Percentiles rank a stretch among this genome's conserved stretches.
These are phyloP conservation scores for Scaptomyza hsui DNA, from an alignment of 1,140 invertebrate species.

Conservation along the genomic window DNA sequence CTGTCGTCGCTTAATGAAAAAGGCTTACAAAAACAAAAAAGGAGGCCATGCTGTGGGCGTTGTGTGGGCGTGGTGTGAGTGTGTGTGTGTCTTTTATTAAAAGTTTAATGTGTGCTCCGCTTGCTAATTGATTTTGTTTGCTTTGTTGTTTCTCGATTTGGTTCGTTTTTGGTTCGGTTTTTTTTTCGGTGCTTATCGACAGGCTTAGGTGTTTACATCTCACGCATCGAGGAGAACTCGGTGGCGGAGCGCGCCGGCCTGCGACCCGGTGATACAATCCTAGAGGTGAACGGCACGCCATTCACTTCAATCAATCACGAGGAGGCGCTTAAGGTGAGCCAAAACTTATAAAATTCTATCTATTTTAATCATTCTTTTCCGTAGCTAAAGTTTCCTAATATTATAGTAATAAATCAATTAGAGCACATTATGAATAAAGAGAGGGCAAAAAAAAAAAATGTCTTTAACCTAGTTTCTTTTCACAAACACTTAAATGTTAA, in stretches of 20 bases:
- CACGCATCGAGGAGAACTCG: slow-evolving; percentile 93
- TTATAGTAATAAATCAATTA: slow-evolving; percentile 63
- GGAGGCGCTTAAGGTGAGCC: slow-evolving; percentile 92
- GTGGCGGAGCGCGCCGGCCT: slow-evolving; percentile 93
- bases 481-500: neutral
- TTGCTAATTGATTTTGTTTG: slow-evolving; percentile 69
- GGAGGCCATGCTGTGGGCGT: slow-evolving; percentile 16
- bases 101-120: slow-evolving; percentile 50
- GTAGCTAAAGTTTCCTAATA: slow-evolving; percentile 62
- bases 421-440: slow-evolving; percentile 42
- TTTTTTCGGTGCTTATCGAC: slow-evolving; percentile 49
- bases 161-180: slow-evolving; percentile 64
- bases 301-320: slow-evolving; percentile 94
- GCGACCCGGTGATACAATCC: slow-evolving; percentile 93
- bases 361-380: slow-evolving; percentile 54
- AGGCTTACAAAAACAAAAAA: slow-evolving; percentile 45
- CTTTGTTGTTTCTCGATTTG: neutral
- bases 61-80: slow-evolving; percentile 4
- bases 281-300: slow-evolving; percentile 94
- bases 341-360: slow-evolving; percentile 19
- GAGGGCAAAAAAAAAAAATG: too few species aligned
- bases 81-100: slow-evolving; percentile 52
- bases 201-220: slow-evolving; percentile 95
- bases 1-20: slow-evolving; percentile 64
- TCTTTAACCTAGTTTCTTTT: neutral